Conservation (phyloP, 2,797 vertebrate genomes). For the Sternotherus odoratus region DNA sequence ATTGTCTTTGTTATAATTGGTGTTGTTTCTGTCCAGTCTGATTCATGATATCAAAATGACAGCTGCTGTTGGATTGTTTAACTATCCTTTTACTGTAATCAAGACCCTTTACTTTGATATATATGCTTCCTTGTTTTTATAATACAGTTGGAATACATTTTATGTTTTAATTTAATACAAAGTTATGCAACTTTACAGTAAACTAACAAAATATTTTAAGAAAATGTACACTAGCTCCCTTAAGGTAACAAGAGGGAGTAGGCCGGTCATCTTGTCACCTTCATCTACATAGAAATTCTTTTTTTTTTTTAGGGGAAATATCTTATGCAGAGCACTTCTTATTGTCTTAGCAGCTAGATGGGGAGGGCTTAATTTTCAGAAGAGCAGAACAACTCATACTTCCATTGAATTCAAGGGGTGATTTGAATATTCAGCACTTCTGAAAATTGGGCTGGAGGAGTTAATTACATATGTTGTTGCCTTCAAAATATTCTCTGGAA, state of each 20-base stretch:
- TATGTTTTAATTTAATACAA: neutral
- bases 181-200: neutral
- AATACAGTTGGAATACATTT: fast-evolving
- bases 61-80: neutral
- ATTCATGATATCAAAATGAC: neutral
- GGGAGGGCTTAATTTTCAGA: slow-evolving; percentile 27
- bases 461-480: slow-evolving; percentile 48
- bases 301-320: slow-evolving; percentile 49
- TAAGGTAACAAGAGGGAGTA: neutral
- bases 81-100: neutral
- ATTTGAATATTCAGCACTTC: slow-evolving; percentile 58
- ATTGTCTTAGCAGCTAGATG: slow-evolving; percentile 22
- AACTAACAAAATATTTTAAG: neutral
- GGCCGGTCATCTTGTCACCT: neutral
- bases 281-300: slow-evolving; percentile 39
- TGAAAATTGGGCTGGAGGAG: slow-evolving; percentile 63
- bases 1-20: neutral
- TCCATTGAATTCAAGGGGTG: slow-evolving; percentile 45
- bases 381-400: slow-evolving; percentile 16
- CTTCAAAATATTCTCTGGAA: slow-evolving; percentile 62
- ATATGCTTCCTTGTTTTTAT: neutral
- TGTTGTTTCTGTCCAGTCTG: neutral
- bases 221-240: neutral
- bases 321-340: slow-evolving; percentile 50
- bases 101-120: neutral